Percentiles rank a stretch among this genome's conserved stretches.
Evolutionary conservation across 2,797 vertebrate species (phyloP).

Genomic region (Philypnodon macrostomus): DNA sequence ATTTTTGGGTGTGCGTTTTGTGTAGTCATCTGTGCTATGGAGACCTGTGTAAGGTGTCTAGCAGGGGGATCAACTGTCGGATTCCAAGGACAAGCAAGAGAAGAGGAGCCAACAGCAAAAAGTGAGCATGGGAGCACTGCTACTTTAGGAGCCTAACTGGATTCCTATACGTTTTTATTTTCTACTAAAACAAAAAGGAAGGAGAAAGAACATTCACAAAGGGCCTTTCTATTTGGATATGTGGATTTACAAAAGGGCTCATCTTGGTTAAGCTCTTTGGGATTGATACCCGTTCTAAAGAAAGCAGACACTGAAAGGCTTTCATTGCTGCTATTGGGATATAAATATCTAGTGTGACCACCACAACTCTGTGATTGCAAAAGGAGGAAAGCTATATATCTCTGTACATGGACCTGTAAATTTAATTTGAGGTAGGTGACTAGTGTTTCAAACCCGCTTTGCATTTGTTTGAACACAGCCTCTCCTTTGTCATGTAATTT

Average conservation of each 20-base stretch:
- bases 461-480: constrained; percentile 66
- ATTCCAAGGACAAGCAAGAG: constrained; percentile 88
- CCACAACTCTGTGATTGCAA: constrained; percentile 71
- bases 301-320: constrained; percentile 68
- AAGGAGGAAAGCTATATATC: constrained; percentile 70
- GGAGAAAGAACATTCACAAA: constrained; percentile 59
- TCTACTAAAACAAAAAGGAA: constrained; percentile 32
- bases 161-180: constrained; percentile 61
- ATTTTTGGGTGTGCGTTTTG: constrained; percentile 47
- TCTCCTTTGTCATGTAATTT: constrained; percentile 61
- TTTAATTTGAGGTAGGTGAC: constrained; percentile 87
- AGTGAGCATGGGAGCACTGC: constrained; percentile 77
- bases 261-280: constrained; percentile 67
- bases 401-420: constrained; percentile 79
- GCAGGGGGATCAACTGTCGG: constrained; percentile 75
- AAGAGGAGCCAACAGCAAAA: constrained; percentile 69
- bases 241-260: constrained; percentile 80
- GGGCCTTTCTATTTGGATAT: constrained; percentile 73
- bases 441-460: constrained; percentile 74
- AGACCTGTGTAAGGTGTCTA: constrained; percentile 74
- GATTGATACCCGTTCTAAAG: constrained; percentile 66
- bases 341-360: constrained; percentile 69
- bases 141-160: constrained; percentile 80
- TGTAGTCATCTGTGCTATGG: constrained; percentile 76
- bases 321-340: constrained; percentile 71